These are phyloP conservation scores for Rhorus exstirpatorius DNA, from an alignment of 2,888 invertebrate genomes.

Conservation along the genomic window DNA sequence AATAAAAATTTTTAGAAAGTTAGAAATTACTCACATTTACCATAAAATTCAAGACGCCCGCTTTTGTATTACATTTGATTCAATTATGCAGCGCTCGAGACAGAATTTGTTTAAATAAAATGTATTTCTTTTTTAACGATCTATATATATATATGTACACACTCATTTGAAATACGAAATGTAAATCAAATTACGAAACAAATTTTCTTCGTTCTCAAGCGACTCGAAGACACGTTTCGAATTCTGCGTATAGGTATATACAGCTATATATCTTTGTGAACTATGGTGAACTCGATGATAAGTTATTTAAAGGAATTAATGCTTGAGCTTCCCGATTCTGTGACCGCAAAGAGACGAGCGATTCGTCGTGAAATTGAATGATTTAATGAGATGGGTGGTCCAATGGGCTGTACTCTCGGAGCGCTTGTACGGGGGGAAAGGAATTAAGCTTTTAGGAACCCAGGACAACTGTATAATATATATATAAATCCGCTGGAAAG, in stretches of 20 bases:
- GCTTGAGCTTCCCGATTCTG: conserved; percentile 26
- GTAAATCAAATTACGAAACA: no score
- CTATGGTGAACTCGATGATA: conserved; percentile 13
- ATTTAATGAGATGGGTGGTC: conserved; percentile 43
- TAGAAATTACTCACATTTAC: no score
- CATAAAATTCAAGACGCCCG: no score
- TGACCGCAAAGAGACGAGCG: conserved; percentile 25
- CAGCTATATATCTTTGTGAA: no score
- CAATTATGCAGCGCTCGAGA: no score
- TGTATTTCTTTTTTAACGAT: no score
- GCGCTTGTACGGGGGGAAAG: background rate
- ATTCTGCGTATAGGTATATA: background rate
- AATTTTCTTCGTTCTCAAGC: no score
- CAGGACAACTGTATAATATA: conserved; percentile 1
- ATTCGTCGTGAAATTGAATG: conserved; percentile 53
- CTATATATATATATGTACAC: no score
- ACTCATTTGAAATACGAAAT: no score
- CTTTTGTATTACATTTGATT: no score
- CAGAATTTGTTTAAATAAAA: no score
- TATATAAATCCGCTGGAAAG: background rate
- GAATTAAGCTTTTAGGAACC: conserved; percentile 62
- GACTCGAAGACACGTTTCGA: background rate
- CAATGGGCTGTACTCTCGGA: background rate
- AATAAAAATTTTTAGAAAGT: no score
- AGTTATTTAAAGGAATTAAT: conserved; percentile 43